Base-by-base conservation (phyloP, 2,797 vertebrate genomes). In the Macropodus opercularis region DNA sequence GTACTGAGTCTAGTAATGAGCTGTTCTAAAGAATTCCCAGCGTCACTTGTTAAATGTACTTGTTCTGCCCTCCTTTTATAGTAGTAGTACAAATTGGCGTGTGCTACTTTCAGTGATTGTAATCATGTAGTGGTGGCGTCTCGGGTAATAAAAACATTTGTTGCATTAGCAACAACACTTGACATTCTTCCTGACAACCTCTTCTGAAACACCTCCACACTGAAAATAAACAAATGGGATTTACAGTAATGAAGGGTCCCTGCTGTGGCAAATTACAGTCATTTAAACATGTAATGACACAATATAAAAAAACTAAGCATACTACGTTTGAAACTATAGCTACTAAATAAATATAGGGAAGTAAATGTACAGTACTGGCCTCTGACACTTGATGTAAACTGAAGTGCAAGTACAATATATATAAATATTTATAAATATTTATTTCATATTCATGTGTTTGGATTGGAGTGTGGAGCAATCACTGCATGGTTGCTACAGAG, bases 21-120 rank as follows among this genome's bases (percentile, higher is more conserved):
- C 36, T 52, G 43, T 22, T 52, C 17, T 46, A 24, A 59, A 46
- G 32, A 44, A 61, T 72, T 39, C 34, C 31, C 8, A 61, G 17
- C 55, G 21, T 56, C 44, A 60, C 12, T 22, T 44, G 26, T 56
- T 53, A 40, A 51, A 68, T 18, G 15, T 18, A 55, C 35, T 18
- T 22, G 7, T 17, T 27, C 14, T 48, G 4, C 12, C 19, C 26
- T 40, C 8, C 35, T 24, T 44, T 34, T 19, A 14, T 61, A 23
- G 21, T 24, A 18, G n/a, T n/a, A n/a, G n/a, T 18, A 48, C 15
- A 49, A 51, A 62, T 39, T 32, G 27, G 5, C 44, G 47, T 10
- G 11, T 41, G 50, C 44, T 22, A 12, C 51, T 64, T 24, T 22
- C 51, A n/a, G 36, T 61, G 52, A 80, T 38, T 59, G 48, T 68